phyloP scores from a whole-genome alignment of 2,797 vertebrate species.

The Rousettus madagascariensis region DNA sequence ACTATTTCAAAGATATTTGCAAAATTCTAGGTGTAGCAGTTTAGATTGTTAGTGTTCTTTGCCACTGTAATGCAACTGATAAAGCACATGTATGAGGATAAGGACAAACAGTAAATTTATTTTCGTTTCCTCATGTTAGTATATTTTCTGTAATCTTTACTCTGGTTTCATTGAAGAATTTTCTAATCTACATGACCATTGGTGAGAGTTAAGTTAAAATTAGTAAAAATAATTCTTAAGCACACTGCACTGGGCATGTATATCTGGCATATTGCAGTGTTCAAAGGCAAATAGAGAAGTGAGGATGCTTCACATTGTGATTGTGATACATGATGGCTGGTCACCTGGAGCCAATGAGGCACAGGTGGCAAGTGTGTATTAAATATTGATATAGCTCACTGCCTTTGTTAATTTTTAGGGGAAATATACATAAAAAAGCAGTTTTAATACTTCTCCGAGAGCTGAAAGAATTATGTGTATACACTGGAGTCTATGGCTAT shows the following conservation, averaged over 20 bases:
- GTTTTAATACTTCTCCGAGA: background rate
- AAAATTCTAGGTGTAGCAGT: background rate
- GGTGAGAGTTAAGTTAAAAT: constrained; percentile 2
- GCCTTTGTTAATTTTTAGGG: background rate
- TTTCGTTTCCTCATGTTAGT: background rate
- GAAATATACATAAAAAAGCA: background rate
- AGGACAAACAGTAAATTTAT: background rate
- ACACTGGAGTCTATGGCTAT: background rate
- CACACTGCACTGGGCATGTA: background rate
- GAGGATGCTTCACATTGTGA: background rate
- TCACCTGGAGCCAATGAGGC: background rate
- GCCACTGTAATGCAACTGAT: background rate
- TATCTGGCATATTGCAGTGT: fast-evolving
- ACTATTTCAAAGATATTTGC: background rate
- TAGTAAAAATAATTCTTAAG: background rate
- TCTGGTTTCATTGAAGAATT: background rate
- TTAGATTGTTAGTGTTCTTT: background rate
- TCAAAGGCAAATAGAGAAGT: background rate
- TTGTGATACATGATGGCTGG: background rate
- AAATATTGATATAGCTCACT: background rate
- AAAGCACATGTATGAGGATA: background rate
- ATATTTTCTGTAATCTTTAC: background rate
- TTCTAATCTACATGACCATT: background rate
- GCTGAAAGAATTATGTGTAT: background rate
- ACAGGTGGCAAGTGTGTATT: background rate